phyloP scores from a whole-genome alignment of 2,888 invertebrate species.

The Pediacus dermestoides region DNA sequence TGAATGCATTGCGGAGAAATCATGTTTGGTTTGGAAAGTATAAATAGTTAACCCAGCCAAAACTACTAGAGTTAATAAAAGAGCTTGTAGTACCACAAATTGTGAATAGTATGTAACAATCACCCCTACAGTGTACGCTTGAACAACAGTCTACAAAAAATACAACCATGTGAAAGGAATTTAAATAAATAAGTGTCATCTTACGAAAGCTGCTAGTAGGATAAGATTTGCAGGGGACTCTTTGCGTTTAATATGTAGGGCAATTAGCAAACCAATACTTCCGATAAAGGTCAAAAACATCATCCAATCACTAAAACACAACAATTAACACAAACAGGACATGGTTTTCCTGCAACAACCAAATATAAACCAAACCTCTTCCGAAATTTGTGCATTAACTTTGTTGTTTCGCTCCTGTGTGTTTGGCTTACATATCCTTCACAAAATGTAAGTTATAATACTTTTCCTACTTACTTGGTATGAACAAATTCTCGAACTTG shows the following conservation, averaged over 20 bases:
- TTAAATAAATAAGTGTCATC: constrained; percentile 42
- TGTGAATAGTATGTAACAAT: constrained; percentile 76
- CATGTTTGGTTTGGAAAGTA: constrained; percentile 80
- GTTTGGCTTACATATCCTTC: too few species aligned
- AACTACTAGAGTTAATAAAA: constrained; percentile 71
- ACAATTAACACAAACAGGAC: constrained; percentile 1
- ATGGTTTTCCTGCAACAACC: constrained; percentile 6
- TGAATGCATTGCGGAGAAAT: constrained; percentile 75
- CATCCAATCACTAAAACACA: constrained; percentile 63
- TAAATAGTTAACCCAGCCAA: constrained; percentile 73
- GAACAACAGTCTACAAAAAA: constrained; percentile 65
- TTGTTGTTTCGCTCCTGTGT: too few species aligned
- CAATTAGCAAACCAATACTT: constrained; percentile 65
- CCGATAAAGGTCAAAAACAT: constrained; percentile 60
- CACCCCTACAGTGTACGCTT: constrained; percentile 75
- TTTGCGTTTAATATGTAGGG: constrained; percentile 67
- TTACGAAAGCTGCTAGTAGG: constrained; percentile 74
- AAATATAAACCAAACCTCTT: too few species aligned
- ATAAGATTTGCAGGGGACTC: constrained; percentile 79
- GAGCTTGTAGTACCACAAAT: constrained; percentile 71
- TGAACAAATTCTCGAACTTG: constrained; percentile 63
- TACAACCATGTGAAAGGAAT: background rate
- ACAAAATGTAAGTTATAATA: too few species aligned
- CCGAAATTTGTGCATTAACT: too few species aligned
- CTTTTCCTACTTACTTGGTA: constrained; percentile 63